phyloP scores from a whole-genome alignment of 2,113 vertebrate species.

The Euleptes europaea region DNA sequence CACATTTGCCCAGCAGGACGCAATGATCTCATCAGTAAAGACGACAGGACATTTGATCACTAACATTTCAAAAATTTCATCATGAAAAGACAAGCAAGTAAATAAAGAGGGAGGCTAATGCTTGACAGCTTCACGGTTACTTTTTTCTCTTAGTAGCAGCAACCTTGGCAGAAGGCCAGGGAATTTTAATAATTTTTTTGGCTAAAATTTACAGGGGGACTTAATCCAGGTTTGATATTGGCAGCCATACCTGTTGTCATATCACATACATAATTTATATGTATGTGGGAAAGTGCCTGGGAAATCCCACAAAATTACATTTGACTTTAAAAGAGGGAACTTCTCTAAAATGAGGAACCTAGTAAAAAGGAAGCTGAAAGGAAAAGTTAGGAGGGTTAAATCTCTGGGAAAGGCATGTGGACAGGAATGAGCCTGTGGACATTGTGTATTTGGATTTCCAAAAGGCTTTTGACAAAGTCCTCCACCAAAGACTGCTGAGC shows the following conservation, averaged over 20 bases:
- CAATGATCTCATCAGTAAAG: neutral
- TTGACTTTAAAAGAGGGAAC: too few species aligned
- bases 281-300: too few species aligned
- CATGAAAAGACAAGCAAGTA: neutral
- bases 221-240: neutral
- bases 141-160: neutral
- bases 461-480: too few species aligned
- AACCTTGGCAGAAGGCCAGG: neutral
- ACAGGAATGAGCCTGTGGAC: too few species aligned
- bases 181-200: neutral
- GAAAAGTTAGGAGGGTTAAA: too few species aligned
- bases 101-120: neutral
- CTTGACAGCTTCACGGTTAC: neutral
- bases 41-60: neutral
- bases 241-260: neutral
- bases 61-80: neutral
- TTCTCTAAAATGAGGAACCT: too few species aligned
- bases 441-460: too few species aligned
- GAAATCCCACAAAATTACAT: too few species aligned
- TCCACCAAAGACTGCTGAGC: too few species aligned
- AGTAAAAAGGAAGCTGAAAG: too few species aligned
- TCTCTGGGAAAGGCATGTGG: too few species aligned
- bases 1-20: neutral
- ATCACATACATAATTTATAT: too few species aligned
- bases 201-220: neutral